Base-by-base conservation (phyloP, 1,140 invertebrate genomes). In the Bicyclus anynana region DNA sequence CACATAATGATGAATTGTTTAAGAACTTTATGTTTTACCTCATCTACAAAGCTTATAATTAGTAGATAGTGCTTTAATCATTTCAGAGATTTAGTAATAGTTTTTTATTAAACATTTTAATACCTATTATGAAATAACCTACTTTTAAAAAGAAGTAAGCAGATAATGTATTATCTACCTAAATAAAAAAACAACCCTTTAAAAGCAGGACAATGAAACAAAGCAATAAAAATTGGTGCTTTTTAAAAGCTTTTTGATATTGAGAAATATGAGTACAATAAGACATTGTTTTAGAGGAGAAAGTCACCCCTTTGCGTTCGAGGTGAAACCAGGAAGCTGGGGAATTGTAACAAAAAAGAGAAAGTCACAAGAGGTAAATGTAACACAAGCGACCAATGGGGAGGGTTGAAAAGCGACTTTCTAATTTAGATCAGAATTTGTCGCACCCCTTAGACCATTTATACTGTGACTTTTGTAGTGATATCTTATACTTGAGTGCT, bases 271-370 rank as follows among this genome's bases (percentile, higher is more conserved):
- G 12, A 16, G 16, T 37, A 53, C 35, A 59, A 59, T 35, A 38
- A 29, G 13, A 14, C 51, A 27, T 53, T 87, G 83, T 87, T 80
- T 83, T 62, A 73, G 48, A 61, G 59, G 80, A 71, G 80, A 85
- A 87, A 85, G 79, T 83, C 78, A 73, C 75, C 74, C 80, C 82
- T 84, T 44, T 37, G 49, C 49, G 18, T 13, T 77, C 29, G 69
- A 79, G 77, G 72, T 82, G 65, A 58, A 63, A 73, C 73, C 74
- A 82, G 81, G 77, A 83, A 85, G 76, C 53, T 73, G 73, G 69
- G 61, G 40, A 82, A 84, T 69, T 84, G 77, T 77, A 84, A 84
- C 82, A 84, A 86, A 86, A 84, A 86, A 71, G 78, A 88, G 84
- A 88, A 86, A 88, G 84, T 86, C 72, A 21, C 1, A 71, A 69